Conservation (phyloP, 2,797 vertebrate genomes). For the Linurgus olivaceus region DNA sequence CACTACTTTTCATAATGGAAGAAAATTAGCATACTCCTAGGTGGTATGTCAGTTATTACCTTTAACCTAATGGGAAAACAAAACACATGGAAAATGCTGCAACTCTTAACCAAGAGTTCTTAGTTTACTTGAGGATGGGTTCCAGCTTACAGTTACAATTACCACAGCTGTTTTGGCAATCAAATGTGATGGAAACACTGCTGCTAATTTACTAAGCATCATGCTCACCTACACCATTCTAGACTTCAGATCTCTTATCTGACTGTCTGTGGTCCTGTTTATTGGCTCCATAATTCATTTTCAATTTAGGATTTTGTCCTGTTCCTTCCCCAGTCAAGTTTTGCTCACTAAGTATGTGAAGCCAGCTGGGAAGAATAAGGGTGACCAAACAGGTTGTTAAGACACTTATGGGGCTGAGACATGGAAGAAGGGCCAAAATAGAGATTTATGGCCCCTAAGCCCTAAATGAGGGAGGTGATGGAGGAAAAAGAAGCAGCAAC, state of each 20-base stretch:
- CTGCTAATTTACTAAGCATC: neutral
- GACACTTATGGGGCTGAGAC: neutral
- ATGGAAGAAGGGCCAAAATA: neutral
- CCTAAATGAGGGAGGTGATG: neutral
- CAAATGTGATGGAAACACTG: neutral
- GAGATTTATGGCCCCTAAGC: neutral
- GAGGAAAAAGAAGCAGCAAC: neutral
- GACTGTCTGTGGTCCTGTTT: neutral
- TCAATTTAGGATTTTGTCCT: neutral
- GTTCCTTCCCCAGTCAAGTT: neutral
- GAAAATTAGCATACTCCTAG: neutral
- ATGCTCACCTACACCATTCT: neutral
- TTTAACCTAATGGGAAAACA: neutral
- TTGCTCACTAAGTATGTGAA: neutral
- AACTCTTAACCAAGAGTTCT: neutral
- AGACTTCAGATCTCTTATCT: neutral
- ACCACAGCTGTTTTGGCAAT: neutral
- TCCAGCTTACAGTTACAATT: neutral
- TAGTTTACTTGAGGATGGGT: neutral
- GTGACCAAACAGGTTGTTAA: neutral
- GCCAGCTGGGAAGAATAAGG: neutral
- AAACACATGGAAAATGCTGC: neutral
- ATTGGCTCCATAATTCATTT: neutral
- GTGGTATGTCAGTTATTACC: neutral
- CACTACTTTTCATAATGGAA: neutral